Percentiles rank a stretch among this genome's conserved stretches.
These are phyloP conservation scores for Caenorhabditis imperialis DNA, from an alignment of 2,888 invertebrate genomes.

Conservation along the genomic window DNA sequence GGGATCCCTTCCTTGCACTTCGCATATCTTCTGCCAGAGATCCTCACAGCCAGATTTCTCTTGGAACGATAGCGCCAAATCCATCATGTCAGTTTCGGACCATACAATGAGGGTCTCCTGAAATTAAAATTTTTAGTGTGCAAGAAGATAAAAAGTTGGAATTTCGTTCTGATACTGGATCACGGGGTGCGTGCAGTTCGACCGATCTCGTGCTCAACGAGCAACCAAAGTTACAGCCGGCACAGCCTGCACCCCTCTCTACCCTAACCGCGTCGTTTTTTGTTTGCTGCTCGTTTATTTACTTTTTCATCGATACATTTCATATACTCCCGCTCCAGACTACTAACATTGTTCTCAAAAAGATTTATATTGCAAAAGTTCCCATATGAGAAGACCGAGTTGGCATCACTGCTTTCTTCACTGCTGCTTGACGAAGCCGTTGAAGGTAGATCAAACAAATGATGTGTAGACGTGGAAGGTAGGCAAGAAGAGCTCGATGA, in stretches of 20 bases:
- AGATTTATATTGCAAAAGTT: constrained; percentile 43
- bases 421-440: constrained; percentile 4
- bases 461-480: constrained; percentile 5
- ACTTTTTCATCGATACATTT: constrained; percentile 44
- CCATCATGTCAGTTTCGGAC: constrained; percentile 99
- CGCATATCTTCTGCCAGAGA: constrained; percentile 99
- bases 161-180: not conserved
- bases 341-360: constrained; percentile 36
- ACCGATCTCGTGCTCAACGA: constrained; percentile 24
- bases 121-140: too few species aligned
- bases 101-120: constrained; percentile 98
- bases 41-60: constrained; percentile 99
- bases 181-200: too few species aligned
- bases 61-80: constrained; percentile 98
- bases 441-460: too few species aligned
- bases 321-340: constrained; percentile 8
- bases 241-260: not conserved
- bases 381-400: constrained; percentile 35
- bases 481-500: not conserved
- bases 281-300: constrained; percentile 43
- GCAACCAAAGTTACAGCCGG: constrained; percentile 22
- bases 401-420: not conserved
- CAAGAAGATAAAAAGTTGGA: constrained; percentile 2
- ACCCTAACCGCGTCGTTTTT: constrained; percentile 26
- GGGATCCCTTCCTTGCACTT: constrained; percentile 98